These are phyloP conservation scores for Sinotaia quadrata DNA, from an alignment of 2,888 invertebrate species.

Conservation along the genomic window DNA sequence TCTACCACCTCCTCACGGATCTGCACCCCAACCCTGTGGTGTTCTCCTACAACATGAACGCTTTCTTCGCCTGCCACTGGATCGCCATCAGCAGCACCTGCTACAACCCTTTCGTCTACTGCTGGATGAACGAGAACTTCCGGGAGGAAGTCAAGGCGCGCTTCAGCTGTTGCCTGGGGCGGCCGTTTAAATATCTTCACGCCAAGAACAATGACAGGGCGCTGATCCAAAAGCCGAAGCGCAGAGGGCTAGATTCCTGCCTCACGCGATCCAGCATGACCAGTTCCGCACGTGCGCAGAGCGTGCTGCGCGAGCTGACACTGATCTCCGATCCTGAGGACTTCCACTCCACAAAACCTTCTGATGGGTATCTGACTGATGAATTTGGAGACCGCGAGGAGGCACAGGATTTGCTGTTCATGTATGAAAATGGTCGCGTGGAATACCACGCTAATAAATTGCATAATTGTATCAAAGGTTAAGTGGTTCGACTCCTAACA, in stretches of 20 bases:
- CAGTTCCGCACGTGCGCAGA: slow-evolving; percentile 10
- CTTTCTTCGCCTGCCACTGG: slow-evolving; percentile 73
- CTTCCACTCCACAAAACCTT: slow-evolving; percentile 3
- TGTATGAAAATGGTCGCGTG: slow-evolving; percentile 23
- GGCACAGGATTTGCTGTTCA: slow-evolving; percentile 10
- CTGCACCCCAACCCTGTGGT: slow-evolving; percentile 62
- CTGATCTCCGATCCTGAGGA: slow-evolving; percentile 25
- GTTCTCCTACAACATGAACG: slow-evolving; percentile 67
- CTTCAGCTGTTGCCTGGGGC: slow-evolving; percentile 59
- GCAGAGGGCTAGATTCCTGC: not conserved
- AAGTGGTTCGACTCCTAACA: too few relatives aligned
- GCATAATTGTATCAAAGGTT: slow-evolving; percentile 16
- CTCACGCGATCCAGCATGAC: slow-evolving; percentile 13
- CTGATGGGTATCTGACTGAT: slow-evolving; percentile 3
- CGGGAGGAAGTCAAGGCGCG: slow-evolving; percentile 66
- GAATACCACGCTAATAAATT: slow-evolving; percentile 18
- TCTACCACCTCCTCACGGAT: slow-evolving; percentile 72
- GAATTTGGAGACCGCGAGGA: slow-evolving; percentile 6
- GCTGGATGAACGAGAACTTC: slow-evolving; percentile 74
- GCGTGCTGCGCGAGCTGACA: slow-evolving; percentile 17
- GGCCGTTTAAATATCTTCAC: not conserved
- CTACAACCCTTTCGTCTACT: slow-evolving; percentile 74
- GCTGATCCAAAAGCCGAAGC: not conserved
- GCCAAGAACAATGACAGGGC: not conserved
- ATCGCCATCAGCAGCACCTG: slow-evolving; percentile 74